phyloP scores from a whole-genome alignment of 2,797 vertebrate genomes.

The Cossypha dichroa region DNA sequence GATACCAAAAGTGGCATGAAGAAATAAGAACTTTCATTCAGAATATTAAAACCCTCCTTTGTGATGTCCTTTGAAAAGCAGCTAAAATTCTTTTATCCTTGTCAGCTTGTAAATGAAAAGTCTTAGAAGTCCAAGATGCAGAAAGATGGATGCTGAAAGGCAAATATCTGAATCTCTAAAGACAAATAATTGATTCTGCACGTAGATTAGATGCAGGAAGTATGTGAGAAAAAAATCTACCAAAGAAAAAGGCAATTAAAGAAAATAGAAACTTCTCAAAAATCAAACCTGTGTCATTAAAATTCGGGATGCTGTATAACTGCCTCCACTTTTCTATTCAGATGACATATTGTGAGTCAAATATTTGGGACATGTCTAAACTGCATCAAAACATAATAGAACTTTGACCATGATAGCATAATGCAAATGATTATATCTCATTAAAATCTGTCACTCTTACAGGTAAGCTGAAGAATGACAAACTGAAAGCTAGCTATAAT shows the following conservation, averaged over 20 bases:
- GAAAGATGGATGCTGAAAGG: background rate
- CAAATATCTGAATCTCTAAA: background rate
- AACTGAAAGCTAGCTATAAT: background rate
- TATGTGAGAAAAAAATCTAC: background rate
- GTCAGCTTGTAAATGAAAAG: background rate
- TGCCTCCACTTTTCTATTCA: background rate
- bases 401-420: background rate
- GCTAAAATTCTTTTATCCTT: background rate
- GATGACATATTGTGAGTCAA: background rate
- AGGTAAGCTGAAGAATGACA: background rate
- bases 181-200: background rate
- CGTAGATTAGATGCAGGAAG: background rate
- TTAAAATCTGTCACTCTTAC: background rate
- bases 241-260: background rate
- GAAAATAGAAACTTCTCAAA: background rate
- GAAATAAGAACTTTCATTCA: background rate
- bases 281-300: background rate
- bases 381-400: background rate
- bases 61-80: background rate
- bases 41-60: background rate
- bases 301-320: background rate
- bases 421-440: background rate
- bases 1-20: background rate
- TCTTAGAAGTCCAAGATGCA: background rate
- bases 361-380: background rate